phyloP scores from a whole-genome alignment of 1,140 invertebrate genomes.

The Drosophila prosaltans region DNA sequence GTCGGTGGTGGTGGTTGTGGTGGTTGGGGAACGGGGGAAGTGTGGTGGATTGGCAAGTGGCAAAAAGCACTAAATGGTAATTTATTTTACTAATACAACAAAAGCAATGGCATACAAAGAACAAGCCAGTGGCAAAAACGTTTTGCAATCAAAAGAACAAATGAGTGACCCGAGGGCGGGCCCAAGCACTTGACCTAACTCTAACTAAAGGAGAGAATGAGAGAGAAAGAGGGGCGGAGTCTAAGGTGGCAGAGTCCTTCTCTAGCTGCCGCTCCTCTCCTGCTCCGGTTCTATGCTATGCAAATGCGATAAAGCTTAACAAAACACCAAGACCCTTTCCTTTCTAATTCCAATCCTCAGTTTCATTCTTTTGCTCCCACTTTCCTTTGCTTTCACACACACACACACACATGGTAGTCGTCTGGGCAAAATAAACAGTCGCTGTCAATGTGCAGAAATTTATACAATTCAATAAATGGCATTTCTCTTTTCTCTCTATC shows the following conservation, averaged over 20 bases:
- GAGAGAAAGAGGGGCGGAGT: neutral
- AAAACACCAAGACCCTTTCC: slow-evolving; percentile 53
- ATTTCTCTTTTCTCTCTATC: slow-evolving; percentile 63
- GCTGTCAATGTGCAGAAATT: slow-evolving; percentile 79
- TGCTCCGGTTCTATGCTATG: slow-evolving; percentile 48
- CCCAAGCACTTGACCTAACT: slow-evolving; percentile 67
- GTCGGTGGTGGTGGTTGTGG: slow-evolving; percentile 1
- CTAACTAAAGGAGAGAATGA: slow-evolving; percentile 28
- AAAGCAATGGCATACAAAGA: slow-evolving; percentile 44
- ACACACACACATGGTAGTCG: slow-evolving; percentile 38
- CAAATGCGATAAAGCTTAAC: slow-evolving; percentile 78
- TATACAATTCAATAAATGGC: slow-evolving; percentile 83
- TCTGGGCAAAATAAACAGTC: slow-evolving; percentile 75
- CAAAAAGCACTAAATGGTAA: slow-evolving; percentile 82
- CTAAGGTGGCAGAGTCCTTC: neutral
- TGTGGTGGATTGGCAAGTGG: slow-evolving; percentile 50
- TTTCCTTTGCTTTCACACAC: neutral
- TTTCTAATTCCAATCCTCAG: neutral
- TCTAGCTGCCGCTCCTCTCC: too few relatives aligned
- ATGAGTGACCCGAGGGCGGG: slow-evolving; percentile 76
- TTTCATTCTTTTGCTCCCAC: neutral
- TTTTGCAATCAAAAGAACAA: slow-evolving; percentile 81
- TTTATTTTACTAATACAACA: slow-evolving; percentile 82
- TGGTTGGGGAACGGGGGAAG: neutral
- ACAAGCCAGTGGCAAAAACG: slow-evolving; percentile 49